These are phyloP conservation scores for Antechinus stuartii DNA, from an alignment of 2,113 vertebrate genomes.

Conservation along the genomic window DNA sequence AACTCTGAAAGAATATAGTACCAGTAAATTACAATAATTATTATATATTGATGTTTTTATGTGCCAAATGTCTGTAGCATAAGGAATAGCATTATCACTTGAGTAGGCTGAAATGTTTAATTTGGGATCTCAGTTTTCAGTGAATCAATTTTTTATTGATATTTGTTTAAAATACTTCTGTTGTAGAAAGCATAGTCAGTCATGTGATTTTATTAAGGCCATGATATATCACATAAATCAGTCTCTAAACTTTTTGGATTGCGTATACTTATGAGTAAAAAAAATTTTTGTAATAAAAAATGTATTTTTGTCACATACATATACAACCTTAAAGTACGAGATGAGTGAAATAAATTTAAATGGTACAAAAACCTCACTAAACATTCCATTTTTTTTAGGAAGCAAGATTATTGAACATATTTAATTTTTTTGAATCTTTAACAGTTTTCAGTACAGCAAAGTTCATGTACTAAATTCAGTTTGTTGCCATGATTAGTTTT, in stretches of 20 bases:
- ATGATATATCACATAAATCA: not conserved
- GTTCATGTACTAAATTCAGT: not conserved
- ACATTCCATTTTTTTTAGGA: not conserved
- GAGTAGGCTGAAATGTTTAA: not conserved
- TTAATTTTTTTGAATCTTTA: too few species aligned
- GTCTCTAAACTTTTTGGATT: not conserved
- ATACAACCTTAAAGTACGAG: not conserved
- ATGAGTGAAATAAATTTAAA: not conserved
- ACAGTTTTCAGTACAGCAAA: too few species aligned
- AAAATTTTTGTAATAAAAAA: not conserved
- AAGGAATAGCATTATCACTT: not conserved
- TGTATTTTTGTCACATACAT: not conserved
- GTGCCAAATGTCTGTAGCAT: not conserved
- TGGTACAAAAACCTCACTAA: not conserved
- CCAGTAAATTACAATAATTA: not conserved
- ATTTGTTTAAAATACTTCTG: not conserved
- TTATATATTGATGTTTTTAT: not conserved
- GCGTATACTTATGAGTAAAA: not conserved
- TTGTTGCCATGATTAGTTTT: not conserved
- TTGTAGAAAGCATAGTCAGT: not conserved
- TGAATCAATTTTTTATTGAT: not conserved
- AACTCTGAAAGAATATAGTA: not conserved
- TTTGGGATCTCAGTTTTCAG: not conserved
- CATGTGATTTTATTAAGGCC: not conserved
- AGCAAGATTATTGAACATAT: not conserved